Percentiles rank a stretch among this genome's conserved stretches.
Evolutionary conservation across 1,140 invertebrate species (phyloP).

Genomic region (Drosophila sp.): DNA sequence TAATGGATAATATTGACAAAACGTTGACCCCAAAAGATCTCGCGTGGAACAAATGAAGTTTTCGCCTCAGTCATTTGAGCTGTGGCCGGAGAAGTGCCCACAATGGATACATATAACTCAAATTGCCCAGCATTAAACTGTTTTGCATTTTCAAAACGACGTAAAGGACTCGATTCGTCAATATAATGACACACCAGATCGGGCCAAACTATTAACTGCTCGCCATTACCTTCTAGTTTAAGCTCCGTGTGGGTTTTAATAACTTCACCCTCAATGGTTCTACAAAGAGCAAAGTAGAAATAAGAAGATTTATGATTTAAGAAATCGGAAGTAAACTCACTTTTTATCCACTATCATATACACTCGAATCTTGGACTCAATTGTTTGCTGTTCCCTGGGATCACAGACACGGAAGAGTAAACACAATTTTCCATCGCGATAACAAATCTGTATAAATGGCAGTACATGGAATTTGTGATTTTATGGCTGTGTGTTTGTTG

Average conservation of each 20-base stretch:
- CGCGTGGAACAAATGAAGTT: slow-evolving; percentile 91
- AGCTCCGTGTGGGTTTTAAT: slow-evolving; percentile 72
- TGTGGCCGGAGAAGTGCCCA: slow-evolving; percentile 91
- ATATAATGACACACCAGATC: slow-evolving; percentile 87
- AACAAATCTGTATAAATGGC: slow-evolving; percentile 83
- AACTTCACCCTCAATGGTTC: slow-evolving; percentile 72
- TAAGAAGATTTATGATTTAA: neutral
- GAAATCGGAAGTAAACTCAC: slow-evolving; percentile 51
- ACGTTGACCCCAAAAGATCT: slow-evolving; percentile 93
- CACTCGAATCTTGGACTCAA: slow-evolving; percentile 85
- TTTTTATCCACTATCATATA: slow-evolving; percentile 84
- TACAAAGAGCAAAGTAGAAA: slow-evolving; percentile 29
- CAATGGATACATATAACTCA: slow-evolving; percentile 93
- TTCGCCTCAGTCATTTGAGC: slow-evolving; percentile 89
- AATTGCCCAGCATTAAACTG: slow-evolving; percentile 87
- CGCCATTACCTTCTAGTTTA: slow-evolving; percentile 77
- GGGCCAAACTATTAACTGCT: slow-evolving; percentile 86
- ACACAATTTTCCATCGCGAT: slow-evolving; percentile 86
- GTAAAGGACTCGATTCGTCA: slow-evolving; percentile 85
- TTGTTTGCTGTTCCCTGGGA: slow-evolving; percentile 84
- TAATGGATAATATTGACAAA: slow-evolving; percentile 90
- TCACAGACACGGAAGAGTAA: slow-evolving; percentile 87
- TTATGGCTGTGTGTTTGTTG: slow-evolving; percentile 29
- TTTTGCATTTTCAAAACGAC: slow-evolving; percentile 84
- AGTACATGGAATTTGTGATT: slow-evolving; percentile 6